Percentiles rank a stretch among this genome's conserved stretches.
These are phyloP conservation scores for Diarsia brunnea DNA, from an alignment of 2,888 invertebrate species.

Conservation along the genomic window DNA sequence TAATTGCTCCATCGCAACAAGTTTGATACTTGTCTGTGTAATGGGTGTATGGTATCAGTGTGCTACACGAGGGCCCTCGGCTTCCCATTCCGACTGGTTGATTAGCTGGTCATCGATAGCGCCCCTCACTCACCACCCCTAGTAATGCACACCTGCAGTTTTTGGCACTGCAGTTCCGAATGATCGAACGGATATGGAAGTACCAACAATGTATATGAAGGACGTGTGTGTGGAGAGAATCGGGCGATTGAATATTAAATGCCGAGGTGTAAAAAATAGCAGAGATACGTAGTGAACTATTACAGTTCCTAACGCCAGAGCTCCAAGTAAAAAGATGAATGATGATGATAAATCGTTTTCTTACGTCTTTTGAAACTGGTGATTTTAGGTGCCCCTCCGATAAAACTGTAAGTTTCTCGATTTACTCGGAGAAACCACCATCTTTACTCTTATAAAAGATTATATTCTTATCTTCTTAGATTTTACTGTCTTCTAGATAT, in stretches of 20 bases:
- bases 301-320: slow-evolving; percentile 40
- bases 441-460: slow-evolving; percentile 7
- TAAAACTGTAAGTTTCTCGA: slow-evolving; percentile 33
- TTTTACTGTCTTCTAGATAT: not conserved
- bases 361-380: slow-evolving; percentile 45
- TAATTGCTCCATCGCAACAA: slow-evolving; percentile 62
- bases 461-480: not conserved
- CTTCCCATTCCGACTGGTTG: slow-evolving; percentile 77
- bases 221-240: slow-evolving; percentile 29
- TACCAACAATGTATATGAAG: slow-evolving; percentile 29
- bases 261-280: slow-evolving; percentile 47
- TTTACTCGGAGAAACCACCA: not conserved
- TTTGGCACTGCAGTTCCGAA: slow-evolving; percentile 69
- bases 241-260: slow-evolving; percentile 51
- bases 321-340: slow-evolving; percentile 53
- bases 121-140: slow-evolving; percentile 62
- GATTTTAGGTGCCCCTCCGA: slow-evolving; percentile 31
- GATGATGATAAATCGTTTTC: slow-evolving; percentile 58
- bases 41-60: slow-evolving; percentile 55
- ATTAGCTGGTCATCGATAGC: slow-evolving; percentile 72
- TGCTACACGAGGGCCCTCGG: slow-evolving; percentile 70
- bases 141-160: slow-evolving; percentile 75
- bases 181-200: slow-evolving; percentile 67
- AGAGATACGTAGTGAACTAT: slow-evolving; percentile 53
- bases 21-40: slow-evolving; percentile 60